Conservation (phyloP, 2,888 invertebrate species). For the Tetramorium bicarinatum region DNA sequence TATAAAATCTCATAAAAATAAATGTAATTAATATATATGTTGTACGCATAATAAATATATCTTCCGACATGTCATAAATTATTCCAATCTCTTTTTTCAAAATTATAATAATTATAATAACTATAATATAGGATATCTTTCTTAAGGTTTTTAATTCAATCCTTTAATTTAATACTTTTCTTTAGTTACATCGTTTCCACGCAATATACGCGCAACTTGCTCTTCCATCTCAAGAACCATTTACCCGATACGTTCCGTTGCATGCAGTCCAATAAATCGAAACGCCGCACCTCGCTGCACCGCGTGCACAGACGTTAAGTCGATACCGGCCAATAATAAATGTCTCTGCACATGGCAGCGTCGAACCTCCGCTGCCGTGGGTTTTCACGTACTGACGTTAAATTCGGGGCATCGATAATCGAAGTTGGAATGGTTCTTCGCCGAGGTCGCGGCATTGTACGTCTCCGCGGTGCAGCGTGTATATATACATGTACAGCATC, state of each 20-base stretch:
- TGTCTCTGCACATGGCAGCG: slow-evolving; percentile 50
- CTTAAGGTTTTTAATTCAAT: neutral
- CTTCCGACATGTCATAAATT: neutral
- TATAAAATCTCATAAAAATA: neutral
- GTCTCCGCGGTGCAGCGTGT: slow-evolving; percentile 2
- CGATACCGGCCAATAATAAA: slow-evolving; percentile 70
- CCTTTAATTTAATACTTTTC: neutral
- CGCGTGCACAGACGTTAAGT: slow-evolving; percentile 55
- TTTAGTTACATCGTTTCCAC: neutral
- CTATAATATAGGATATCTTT: neutral
- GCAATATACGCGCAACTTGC: neutral
- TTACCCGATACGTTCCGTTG: slow-evolving; percentile 50
- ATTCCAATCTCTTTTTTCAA: neutral
- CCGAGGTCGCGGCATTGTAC: slow-evolving; percentile 50
- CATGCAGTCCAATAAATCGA: slow-evolving; percentile 66
- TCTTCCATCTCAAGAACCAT: slow-evolving; percentile 36
- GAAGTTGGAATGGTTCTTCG: slow-evolving; percentile 52
- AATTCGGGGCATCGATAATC: slow-evolving; percentile 66
- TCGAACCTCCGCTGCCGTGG: slow-evolving; percentile 11
- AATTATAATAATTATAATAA: neutral
- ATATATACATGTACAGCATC: slow-evolving; percentile 27
- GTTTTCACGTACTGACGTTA: slow-evolving; percentile 51
- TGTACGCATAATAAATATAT: neutral
- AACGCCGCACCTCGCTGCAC: slow-evolving; percentile 47
- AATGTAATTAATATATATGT: neutral